Evolutionary conservation across 2,113 vertebrate species (phyloP).

Genomic region (Notarius quadriscutis): DNA sequence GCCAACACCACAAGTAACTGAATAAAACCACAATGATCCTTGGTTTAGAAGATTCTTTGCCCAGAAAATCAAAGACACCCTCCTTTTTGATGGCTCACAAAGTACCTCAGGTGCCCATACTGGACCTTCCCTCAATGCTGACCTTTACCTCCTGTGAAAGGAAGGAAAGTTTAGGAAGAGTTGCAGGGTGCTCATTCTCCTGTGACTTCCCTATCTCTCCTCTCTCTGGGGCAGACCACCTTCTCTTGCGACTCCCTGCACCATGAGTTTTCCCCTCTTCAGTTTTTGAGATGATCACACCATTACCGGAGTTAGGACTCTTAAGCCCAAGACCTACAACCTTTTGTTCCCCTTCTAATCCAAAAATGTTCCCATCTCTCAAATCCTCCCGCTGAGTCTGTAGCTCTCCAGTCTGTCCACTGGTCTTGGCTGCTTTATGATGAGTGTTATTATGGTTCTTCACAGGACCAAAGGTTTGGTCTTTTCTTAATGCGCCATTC

Average conservation of each 20-base stretch:
- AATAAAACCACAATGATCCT: constrained; percentile 15
- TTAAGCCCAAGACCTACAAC: constrained; percentile 56
- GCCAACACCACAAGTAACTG: constrained; percentile 4
- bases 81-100: constrained; percentile 2
- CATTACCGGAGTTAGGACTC: constrained; percentile 30
- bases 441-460: constrained; percentile 46
- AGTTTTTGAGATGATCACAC: constrained; percentile 77
- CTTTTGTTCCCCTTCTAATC: constrained; percentile 77
- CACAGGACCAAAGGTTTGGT: constrained; percentile 56
- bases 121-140: constrained; percentile 97
- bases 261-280: constrained; percentile 79
- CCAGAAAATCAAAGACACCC: neutral
- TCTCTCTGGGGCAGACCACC: constrained; percentile 96
- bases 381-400: constrained; percentile 65
- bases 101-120: constrained; percentile 84
- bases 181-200: constrained; percentile 88
- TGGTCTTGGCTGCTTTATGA: constrained; percentile 79
- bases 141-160: constrained; percentile 99
- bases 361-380: constrained; percentile 66
- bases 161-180: constrained; percentile 94
- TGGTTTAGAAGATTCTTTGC: neutral
- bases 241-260: constrained; percentile 86
- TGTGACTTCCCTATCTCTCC: constrained; percentile 85
- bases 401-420: constrained; percentile 60
- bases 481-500: constrained; percentile 77